Evolutionary conservation across 2,797 vertebrate species (phyloP).

Genomic region (Carcharodon carcharias): DNA sequence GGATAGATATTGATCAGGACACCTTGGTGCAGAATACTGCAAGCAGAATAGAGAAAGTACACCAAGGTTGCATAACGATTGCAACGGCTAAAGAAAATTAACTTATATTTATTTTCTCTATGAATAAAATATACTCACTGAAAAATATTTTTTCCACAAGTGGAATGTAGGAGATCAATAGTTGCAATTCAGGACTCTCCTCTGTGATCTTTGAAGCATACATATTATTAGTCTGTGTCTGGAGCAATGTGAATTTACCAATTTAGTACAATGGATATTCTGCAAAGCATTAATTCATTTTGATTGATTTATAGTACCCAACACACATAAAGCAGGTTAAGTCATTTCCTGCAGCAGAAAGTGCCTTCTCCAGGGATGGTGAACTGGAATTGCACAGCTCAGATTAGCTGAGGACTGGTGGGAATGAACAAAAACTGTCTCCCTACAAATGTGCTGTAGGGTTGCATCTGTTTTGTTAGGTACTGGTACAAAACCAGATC

Average conservation of each 20-base stretch:
- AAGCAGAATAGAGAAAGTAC: background rate
- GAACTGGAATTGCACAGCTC: background rate
- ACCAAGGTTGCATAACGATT: background rate
- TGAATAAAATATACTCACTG: background rate
- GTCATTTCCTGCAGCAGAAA: background rate
- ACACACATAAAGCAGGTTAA: background rate
- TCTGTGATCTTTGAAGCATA: background rate
- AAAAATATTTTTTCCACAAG: background rate
- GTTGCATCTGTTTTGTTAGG: background rate
- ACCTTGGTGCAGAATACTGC: background rate
- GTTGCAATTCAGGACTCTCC: background rate
- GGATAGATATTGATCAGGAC: background rate
- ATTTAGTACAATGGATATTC: background rate
- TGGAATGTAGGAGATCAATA: background rate
- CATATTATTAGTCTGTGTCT: background rate
- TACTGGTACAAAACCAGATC: background rate
- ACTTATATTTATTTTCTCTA: background rate
- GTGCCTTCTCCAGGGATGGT: background rate
- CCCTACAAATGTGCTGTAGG: background rate
- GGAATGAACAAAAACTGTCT: background rate
- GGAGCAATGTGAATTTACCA: background rate
- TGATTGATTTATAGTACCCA: background rate
- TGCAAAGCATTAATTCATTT: background rate
- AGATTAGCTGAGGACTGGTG: background rate
- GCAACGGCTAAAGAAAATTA: background rate